phyloP scores from a whole-genome alignment of 2,113 vertebrate species.

The Gobiocypris rarus region DNA sequence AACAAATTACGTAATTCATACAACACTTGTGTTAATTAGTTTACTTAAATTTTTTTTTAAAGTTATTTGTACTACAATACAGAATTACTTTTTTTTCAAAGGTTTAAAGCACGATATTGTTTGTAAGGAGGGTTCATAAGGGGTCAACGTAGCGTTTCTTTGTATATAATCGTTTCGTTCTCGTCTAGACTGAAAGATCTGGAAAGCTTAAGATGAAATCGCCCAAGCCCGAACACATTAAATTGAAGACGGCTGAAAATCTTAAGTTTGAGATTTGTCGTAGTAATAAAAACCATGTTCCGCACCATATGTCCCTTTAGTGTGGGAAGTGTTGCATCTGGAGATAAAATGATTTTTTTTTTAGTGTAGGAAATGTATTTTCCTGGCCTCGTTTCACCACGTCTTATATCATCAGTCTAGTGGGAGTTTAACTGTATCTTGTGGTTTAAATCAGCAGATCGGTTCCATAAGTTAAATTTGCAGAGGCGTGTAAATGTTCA shows the following conservation, averaged over 20 bases:
- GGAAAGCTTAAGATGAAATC: background rate
- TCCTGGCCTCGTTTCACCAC: conserved; percentile 30
- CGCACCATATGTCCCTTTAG: conserved; percentile 19
- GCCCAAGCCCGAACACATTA: background rate
- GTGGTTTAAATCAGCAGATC: background rate
- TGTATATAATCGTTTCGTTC: background rate
- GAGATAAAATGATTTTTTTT: background rate
- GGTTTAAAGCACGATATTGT: no score
- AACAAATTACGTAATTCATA: background rate
- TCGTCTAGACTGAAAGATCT: background rate
- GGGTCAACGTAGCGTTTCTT: conserved; percentile 28
- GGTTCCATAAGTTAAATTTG: background rate
- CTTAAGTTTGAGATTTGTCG: conserved; percentile 16
- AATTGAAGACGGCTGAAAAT: conserved; percentile 29
- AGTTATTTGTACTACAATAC: no score
- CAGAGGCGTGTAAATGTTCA: conserved; percentile 16
- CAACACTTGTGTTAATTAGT: background rate
- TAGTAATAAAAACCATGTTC: conserved; percentile 29
- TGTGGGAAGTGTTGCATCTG: conserved; percentile 51
- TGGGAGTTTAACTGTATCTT: conserved; percentile 21
- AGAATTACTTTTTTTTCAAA: no score
- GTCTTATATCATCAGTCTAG: conserved; percentile 40
- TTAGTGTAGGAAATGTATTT: conserved; percentile 46
- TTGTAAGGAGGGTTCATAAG: background rate
- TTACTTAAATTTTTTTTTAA: fast-evolving